Conservation (phyloP, 37 sponge, comb jelly and placozoan genomes). For the Lycopodina hypogea region DNA sequence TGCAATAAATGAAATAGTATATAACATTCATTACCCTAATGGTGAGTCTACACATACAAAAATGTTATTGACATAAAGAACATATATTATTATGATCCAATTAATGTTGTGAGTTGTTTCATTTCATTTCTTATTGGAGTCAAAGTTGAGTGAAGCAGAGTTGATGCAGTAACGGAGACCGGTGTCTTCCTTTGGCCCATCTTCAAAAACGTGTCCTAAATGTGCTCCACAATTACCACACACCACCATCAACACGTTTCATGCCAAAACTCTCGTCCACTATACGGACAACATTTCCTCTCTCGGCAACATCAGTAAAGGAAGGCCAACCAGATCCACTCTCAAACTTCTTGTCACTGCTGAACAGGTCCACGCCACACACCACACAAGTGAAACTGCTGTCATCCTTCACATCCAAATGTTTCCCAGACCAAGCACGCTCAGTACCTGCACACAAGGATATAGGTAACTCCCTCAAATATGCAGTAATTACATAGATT, state of each 20-base stretch:
- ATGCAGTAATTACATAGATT: neutral
- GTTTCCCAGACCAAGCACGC: slow-evolving; percentile 35
- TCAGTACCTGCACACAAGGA: slow-evolving; percentile 37
- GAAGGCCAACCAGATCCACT: slow-evolving; percentile 84
- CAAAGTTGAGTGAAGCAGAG: slow-evolving; percentile 67
- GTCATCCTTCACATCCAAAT: slow-evolving; percentile 52
- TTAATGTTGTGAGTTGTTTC: too few relatives aligned
- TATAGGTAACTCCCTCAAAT: too few relatives aligned
- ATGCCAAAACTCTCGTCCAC: slow-evolving; percentile 66
- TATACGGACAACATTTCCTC: slow-evolving; percentile 47
- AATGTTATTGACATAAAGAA: too few relatives aligned
- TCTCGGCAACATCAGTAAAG: slow-evolving; percentile 62
- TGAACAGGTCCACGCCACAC: slow-evolving; percentile 65
- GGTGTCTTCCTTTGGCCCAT: slow-evolving; percentile 66
- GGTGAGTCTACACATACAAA: too few relatives aligned
- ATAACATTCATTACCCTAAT: too few relatives aligned
- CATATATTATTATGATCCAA: too few relatives aligned
- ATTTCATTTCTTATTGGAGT: neutral
- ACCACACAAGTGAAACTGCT: slow-evolving; percentile 73
- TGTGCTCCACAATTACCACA: slow-evolving; percentile 76
- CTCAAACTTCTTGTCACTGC: slow-evolving; percentile 75
- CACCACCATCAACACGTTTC: slow-evolving; percentile 44
- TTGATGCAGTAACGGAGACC: slow-evolving; percentile 83
- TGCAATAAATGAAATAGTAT: too few relatives aligned
- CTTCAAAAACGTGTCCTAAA: slow-evolving; percentile 81